Percentiles rank a stretch among this genome's conserved stretches.
Evolutionary conservation across 2,888 invertebrate species (phyloP).

Genomic region (Heliconius aoede): DNA sequence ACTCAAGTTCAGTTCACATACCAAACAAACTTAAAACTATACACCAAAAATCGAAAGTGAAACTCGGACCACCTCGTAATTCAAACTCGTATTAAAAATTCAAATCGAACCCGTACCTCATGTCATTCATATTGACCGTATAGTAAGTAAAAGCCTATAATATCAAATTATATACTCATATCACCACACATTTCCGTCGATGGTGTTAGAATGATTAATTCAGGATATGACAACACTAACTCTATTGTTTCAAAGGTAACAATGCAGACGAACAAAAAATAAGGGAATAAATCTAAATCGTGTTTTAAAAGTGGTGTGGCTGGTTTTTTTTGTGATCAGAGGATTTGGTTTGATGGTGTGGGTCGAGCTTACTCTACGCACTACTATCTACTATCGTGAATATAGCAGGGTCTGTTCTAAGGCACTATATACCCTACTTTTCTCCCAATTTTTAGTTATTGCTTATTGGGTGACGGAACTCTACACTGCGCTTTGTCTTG

Average conservation of each 20-base stretch:
- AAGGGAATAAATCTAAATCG: slow-evolving; percentile 78
- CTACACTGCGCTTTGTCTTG: too few species aligned
- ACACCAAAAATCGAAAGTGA: slow-evolving; percentile 49
- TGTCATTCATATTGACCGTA: slow-evolving; percentile 68
- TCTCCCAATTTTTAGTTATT: too few species aligned
- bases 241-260: slow-evolving; percentile 79
- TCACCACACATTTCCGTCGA: slow-evolving; percentile 77
- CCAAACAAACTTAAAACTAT: not conserved
- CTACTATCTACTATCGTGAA: too few species aligned
- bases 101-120: slow-evolving; percentile 61
- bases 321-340: slow-evolving; percentile 45
- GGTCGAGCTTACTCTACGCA: slow-evolving; percentile 30
- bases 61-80: slow-evolving; percentile 49
- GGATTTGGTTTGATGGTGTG: slow-evolving; percentile 21
- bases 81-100: slow-evolving; percentile 52
- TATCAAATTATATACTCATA: slow-evolving; percentile 80
- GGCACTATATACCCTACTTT: not conserved
- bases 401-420: too few species aligned
- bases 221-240: slow-evolving; percentile 75
- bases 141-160: slow-evolving; percentile 72
- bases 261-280: slow-evolving; percentile 76
- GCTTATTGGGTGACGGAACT: too few species aligned
- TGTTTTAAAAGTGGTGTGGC: slow-evolving; percentile 70
- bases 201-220: slow-evolving; percentile 81
- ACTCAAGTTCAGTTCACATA: not conserved